A percentile compares a stretch with the other conserved stretches of the same genome.
These are phyloP conservation scores for Myocastor coypus DNA, from an alignment of 2,113 vertebrate genomes.

Conservation along the genomic window DNA sequence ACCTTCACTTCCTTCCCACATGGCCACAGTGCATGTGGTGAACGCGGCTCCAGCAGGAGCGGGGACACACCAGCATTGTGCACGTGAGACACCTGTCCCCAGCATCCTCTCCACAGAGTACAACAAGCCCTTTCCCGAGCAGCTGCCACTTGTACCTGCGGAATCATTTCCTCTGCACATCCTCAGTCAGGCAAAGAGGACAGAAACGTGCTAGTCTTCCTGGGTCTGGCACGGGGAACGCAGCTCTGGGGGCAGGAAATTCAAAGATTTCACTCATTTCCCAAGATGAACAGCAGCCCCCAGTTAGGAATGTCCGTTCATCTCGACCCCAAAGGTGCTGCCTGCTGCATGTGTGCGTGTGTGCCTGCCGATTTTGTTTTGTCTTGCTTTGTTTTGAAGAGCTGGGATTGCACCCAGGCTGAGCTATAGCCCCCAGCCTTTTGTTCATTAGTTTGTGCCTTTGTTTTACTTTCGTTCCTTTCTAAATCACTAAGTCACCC, in stretches of 20 bases:
- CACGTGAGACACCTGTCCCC: neutral
- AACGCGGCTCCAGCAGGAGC: neutral
- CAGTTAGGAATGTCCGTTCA: neutral
- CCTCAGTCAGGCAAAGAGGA: neutral
- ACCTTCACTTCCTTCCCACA: neutral
- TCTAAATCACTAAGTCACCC: neutral
- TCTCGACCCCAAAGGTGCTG: neutral
- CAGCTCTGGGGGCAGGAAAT: neutral
- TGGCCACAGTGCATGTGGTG: neutral
- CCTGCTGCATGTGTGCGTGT: neutral
- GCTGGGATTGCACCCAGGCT: neutral
- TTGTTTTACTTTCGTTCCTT: neutral
- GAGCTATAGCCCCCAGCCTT: neutral
- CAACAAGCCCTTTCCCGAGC: neutral
- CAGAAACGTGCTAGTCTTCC: neutral
- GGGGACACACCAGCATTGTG: neutral
- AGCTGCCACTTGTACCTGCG: neutral
- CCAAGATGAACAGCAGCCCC: neutral
- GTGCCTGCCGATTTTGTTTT: neutral
- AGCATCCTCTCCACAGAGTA: neutral
- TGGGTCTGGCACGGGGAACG: fast-evolving
- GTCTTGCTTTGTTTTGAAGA: neutral
- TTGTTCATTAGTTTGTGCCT: neutral
- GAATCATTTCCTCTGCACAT: neutral
- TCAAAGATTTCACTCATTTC: neutral